Conservation (phyloP, 1,140 invertebrate genomes). For the Triops cancriformis region DNA sequence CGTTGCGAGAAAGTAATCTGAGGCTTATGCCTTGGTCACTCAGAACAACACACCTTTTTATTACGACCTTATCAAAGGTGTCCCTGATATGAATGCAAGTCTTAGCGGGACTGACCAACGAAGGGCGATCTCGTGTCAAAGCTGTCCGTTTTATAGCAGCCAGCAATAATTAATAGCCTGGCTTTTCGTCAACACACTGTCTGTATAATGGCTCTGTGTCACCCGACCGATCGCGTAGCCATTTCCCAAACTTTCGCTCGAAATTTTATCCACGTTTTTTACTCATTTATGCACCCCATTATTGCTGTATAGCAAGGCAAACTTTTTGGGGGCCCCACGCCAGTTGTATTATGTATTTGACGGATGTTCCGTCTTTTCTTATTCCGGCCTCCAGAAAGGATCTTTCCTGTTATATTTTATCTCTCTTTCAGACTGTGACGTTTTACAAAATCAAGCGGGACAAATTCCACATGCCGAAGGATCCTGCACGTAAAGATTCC, state of each 20-base stretch:
- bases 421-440: not conserved
- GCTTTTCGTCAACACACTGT: not conserved
- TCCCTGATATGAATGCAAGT: not conserved
- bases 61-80: slow-evolving; percentile 6
- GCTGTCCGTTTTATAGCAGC: not conserved
- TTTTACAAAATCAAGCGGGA: not conserved
- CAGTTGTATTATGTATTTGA: not conserved
- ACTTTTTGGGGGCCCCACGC: not conserved
- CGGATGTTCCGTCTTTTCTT: not conserved
- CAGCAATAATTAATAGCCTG: not conserved
- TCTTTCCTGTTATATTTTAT: not conserved
- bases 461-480: not conserved
- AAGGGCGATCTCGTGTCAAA: not conserved
- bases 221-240: not conserved
- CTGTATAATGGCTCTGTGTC: not conserved
- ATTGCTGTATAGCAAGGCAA: too few species aligned
- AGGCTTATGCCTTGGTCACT: not conserved
- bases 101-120: not conserved
- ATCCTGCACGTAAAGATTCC: not conserved
- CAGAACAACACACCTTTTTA: not conserved
- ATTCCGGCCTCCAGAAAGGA: not conserved
- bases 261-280: too few species aligned
- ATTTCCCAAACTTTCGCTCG: not conserved
- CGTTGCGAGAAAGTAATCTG: not conserved
- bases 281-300: too few species aligned